Percentiles rank a stretch among this genome's conserved stretches.
These are phyloP conservation scores for Apocheima hispidaria DNA, from an alignment of 2,888 invertebrate species.

Conservation along the genomic window DNA sequence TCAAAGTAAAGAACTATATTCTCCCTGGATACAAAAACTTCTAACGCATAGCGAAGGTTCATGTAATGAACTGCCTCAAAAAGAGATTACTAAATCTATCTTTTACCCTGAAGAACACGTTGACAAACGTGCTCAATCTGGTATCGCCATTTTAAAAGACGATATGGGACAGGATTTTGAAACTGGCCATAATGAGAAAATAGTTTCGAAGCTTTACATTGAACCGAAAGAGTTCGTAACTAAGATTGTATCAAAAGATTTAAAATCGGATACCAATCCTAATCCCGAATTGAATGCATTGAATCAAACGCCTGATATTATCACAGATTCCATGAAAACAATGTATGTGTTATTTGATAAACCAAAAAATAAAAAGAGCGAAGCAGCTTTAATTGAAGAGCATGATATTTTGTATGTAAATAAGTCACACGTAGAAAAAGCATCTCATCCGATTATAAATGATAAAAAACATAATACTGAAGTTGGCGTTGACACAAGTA, in stretches of 20 bases:
- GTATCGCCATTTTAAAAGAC: neutral
- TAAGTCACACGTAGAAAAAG: neutral
- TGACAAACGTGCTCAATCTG: neutral
- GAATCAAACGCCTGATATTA: neutral
- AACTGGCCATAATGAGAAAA: neutral
- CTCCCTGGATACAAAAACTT: conserved; percentile 72
- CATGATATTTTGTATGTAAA: neutral
- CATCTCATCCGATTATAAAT: neutral
- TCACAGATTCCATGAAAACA: neutral
- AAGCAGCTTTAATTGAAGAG: neutral
- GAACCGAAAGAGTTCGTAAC: neutral
- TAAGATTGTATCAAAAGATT: neutral
- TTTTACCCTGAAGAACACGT: conserved; percentile 4
- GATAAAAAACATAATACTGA: neutral
- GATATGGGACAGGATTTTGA: neutral
- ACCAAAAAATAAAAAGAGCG: neutral
- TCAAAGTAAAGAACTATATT: conserved; percentile 64
- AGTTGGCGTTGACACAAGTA: neutral
- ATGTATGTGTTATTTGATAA: neutral
- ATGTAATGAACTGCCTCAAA: conserved; percentile 25
- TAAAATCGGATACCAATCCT: neutral
- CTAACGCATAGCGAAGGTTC: conserved; percentile 56
- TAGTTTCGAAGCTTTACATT: neutral
- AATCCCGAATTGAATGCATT: neutral
- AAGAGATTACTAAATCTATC: neutral